Percentiles rank a stretch among this genome's conserved stretches.
phyloP scores from a whole-genome alignment of 2,113 vertebrate genomes.

The Apodemus sylvaticus region DNA sequence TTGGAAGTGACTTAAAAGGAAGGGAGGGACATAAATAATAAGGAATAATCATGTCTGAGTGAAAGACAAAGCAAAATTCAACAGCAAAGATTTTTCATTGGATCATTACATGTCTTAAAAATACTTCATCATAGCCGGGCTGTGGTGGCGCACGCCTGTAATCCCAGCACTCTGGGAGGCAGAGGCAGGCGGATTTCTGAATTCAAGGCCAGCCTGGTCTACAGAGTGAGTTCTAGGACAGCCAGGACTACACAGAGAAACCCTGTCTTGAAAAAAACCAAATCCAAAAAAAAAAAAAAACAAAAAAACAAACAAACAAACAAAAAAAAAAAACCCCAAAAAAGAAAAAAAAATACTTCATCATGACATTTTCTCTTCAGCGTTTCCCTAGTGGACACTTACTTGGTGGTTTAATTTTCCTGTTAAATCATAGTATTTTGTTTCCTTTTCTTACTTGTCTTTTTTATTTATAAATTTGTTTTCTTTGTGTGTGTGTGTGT shows the following conservation, averaged over 20 bases:
- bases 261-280: too few relatives aligned
- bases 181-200: too few relatives aligned
- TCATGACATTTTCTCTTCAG: constrained; percentile 58
- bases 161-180: too few relatives aligned
- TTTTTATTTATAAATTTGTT: constrained; percentile 66
- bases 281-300: too few relatives aligned
- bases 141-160: too few relatives aligned
- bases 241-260: too few relatives aligned
- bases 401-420: constrained; percentile 10
- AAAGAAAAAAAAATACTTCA: constrained; percentile 75
- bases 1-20: constrained; percentile 41
- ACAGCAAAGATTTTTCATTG: constrained; percentile 60
- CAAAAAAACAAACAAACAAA: too few relatives aligned
- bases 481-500: neutral
- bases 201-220: too few relatives aligned
- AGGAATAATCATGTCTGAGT: constrained; percentile 62
- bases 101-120: constrained; percentile 66
- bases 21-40: constrained; percentile 45
- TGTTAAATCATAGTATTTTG: constrained; percentile 65
- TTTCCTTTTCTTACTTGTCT: constrained; percentile 63
- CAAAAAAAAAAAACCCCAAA: too few relatives aligned
- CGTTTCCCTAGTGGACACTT: constrained; percentile 58
- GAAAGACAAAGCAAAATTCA: too few relatives aligned
- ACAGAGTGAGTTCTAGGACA: too few relatives aligned
- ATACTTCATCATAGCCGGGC: too few relatives aligned